A percentile compares a stretch with the other conserved stretches of the same genome.
These are phyloP conservation scores for Potamarius usumacintae DNA, from an alignment of 2,113 vertebrate genomes.

Conservation along the genomic window DNA sequence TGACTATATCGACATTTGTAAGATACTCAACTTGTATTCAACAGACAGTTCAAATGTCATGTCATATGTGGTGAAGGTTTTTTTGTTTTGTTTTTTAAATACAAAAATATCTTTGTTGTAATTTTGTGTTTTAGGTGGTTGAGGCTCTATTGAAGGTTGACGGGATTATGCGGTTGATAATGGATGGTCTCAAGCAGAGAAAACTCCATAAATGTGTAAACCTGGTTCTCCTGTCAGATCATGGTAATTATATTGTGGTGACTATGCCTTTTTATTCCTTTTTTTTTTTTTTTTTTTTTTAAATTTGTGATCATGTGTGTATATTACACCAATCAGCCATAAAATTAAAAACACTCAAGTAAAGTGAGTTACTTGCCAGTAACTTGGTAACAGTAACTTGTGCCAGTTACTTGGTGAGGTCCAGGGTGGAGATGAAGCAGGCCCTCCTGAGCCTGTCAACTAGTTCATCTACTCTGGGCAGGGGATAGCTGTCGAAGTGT, in stretches of 20 bases:
- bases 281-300: background rate
- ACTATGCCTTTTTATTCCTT: background rate
- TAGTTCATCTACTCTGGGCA: no score
- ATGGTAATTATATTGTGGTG: conserved; percentile 75
- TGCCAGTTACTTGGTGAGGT: no score
- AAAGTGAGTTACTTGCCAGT: no score
- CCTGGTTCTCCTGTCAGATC: conserved; percentile 87
- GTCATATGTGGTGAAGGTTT: background rate
- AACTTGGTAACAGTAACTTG: no score
- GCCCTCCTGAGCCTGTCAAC: no score
- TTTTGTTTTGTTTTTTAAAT: background rate
- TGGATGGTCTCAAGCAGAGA: conserved; percentile 86
- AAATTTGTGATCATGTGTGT: background rate
- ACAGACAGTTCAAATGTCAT: background rate
- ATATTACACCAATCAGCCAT: no score
- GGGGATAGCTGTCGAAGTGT: no score
- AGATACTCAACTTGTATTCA: background rate
- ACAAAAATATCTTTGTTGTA: background rate
- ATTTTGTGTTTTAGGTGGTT: conserved; percentile 72
- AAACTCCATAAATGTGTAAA: conserved; percentile 85
- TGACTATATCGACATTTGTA: background rate
- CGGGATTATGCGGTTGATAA: conserved; percentile 78
- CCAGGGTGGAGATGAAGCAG: no score
- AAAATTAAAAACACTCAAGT: no score
- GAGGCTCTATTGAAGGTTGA: conserved; percentile 80